These are phyloP conservation scores for Oligia fasciuncula DNA, from an alignment of 2,888 invertebrate species.

Conservation along the genomic window DNA sequence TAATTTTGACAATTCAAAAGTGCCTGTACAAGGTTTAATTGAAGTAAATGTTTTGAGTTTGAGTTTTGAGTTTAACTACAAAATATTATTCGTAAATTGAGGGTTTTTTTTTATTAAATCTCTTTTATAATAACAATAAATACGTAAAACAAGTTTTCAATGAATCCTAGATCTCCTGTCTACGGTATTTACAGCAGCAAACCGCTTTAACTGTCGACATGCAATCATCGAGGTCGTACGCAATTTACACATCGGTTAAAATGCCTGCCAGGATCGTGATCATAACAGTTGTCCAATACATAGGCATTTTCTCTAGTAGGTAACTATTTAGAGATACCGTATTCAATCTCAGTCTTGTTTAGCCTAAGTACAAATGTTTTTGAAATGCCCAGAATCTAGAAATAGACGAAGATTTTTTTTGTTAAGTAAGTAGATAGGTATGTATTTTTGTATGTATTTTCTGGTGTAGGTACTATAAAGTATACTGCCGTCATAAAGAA, in stretches of 20 bases:
- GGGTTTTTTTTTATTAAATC: background rate
- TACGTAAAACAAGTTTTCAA: slow-evolving; percentile 18
- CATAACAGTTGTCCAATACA: background rate
- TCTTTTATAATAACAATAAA: background rate
- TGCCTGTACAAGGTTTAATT: no score
- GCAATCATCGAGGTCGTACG: slow-evolving; percentile 34
- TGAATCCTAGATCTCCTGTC: slow-evolving; percentile 17
- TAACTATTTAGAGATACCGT: background rate
- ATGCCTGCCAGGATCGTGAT: slow-evolving; percentile 24
- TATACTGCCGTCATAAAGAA: no score
- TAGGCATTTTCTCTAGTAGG: background rate
- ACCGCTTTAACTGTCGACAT: slow-evolving; percentile 20
- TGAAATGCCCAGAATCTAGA: background rate
- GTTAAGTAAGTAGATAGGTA: no score
- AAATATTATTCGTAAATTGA: background rate
- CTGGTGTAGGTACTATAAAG: no score
- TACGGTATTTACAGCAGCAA: slow-evolving; percentile 28
- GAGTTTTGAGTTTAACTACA: no score
- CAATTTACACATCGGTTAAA: slow-evolving; percentile 34
- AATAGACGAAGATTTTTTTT: no score
- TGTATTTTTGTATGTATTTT: no score
- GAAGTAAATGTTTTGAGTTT: no score
- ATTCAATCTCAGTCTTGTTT: background rate
- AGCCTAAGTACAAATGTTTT: background rate
- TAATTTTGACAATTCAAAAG: no score